These are phyloP conservation scores for Heteropelma amictum DNA, from an alignment of 2,888 invertebrate genomes.

Conservation along the genomic window DNA sequence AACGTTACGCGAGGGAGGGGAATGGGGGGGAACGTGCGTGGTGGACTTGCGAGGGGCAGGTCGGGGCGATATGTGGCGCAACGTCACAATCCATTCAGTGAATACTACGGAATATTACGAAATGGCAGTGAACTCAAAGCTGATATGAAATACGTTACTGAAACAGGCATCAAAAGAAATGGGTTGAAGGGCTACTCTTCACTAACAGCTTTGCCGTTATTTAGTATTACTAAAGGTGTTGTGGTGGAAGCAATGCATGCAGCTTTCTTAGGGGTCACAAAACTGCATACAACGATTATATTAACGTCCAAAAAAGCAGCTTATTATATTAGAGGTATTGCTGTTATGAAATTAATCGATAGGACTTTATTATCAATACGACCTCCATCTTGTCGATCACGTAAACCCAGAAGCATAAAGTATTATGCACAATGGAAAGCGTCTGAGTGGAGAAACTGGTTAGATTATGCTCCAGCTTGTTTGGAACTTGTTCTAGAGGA, in stretches of 20 bases:
- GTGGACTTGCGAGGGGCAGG: too few relatives aligned
- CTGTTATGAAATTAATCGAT: not conserved
- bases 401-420: not conserved
- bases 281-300: not conserved
- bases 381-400: not conserved
- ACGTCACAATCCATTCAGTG: not conserved
- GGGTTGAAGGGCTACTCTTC: not conserved
- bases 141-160: not conserved
- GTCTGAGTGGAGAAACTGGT: not conserved
- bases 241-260: not conserved
- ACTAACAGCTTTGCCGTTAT: not conserved
- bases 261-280: not conserved
- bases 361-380: not conserved
- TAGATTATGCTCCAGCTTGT: not conserved
- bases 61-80: too few relatives aligned
- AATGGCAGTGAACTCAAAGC: not conserved
- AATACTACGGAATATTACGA: not conserved
- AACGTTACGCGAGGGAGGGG: too few relatives aligned
- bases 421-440: not conserved
- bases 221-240: not conserved
- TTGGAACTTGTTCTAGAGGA: not conserved
- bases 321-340: not conserved
- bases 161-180: not conserved
- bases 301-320: not conserved
- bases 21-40: too few relatives aligned